Evolutionary conservation across 2,113 vertebrate species (phyloP), one percentile per base, ranked within the genome.

Genomic region (Clupea harengus): DNA sequence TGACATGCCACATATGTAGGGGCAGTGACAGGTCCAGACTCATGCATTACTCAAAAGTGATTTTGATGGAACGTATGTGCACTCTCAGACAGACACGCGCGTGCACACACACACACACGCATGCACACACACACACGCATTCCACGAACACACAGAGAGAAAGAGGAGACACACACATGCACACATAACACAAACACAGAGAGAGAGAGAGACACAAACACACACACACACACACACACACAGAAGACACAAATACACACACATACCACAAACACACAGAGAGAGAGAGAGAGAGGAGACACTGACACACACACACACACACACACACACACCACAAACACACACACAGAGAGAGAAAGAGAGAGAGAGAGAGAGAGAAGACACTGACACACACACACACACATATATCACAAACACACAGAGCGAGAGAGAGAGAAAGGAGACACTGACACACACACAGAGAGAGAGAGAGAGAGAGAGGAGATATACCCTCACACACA

Each of bases 381-480:
- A n/a, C n/a, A n/a, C n/a, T n/a, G n/a, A n/a, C 64, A 72, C 64
- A 72, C 64, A 72, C 64, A 72, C 25, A 25, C 64, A 67, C 39
- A 39, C 39, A 39, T 7, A 57, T 7, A 20, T 7, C 54, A 20
- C 54, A 57, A 7, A 57, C 54, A 57, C 54, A 57, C 4, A 57
- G 8, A 57, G 8, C 2, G 39, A 39, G 39, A 39, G 39, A 39
- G 39, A 39, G 39, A 39, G 39, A 39, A 2, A 39, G 39, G 47
- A 2, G 39, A 39, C 39, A 39, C 39, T 39, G 39, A 39, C 39
- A 39, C 39, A 39, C 39, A 39, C 39, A 39, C 39, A n/a, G 47
- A 9, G 9, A 11, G 9, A 49, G 47, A 49, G 9, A 49, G 1
- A 39, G 39, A 39, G 39, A 39, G 47, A 11, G 47, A 11, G 8